phyloP scores from a whole-genome alignment of 1,140 invertebrate genomes.

The Aphelenchoides fujianensis region DNA sequence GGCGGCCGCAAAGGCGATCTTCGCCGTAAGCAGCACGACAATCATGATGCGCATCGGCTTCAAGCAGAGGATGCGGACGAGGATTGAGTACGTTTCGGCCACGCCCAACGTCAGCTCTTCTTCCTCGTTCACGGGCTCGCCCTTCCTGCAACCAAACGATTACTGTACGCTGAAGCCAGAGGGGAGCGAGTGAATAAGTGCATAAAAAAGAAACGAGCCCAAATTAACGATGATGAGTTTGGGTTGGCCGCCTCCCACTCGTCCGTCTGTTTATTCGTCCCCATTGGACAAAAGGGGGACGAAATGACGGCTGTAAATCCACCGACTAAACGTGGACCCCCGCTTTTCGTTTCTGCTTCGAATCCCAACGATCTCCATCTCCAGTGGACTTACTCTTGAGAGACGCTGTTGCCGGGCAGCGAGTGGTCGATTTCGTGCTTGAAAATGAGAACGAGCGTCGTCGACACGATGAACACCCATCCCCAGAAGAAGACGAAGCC shows the following conservation, averaged over 20 bases:
- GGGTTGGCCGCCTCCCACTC: no score
- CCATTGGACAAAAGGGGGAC: no score
- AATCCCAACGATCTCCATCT: no score
- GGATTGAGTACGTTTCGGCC: constrained; percentile 76
- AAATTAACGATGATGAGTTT: no score
- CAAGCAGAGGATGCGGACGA: constrained; percentile 80
- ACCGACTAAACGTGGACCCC: background rate
- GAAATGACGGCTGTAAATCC: no score
- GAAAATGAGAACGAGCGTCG: constrained; percentile 81
- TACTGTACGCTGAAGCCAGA: no score
- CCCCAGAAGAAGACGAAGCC: constrained; percentile 94
- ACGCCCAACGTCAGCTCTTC: constrained; percentile 68
- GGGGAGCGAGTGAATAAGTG: no score
- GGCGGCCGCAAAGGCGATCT: constrained; percentile 89
- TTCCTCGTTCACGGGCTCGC: constrained; percentile 62
- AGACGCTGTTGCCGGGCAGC: constrained; percentile 6
- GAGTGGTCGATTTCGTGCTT: constrained; percentile 75
- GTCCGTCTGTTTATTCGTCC: no score
- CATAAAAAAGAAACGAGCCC: no score
- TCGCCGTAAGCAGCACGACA: constrained; percentile 80
- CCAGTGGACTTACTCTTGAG: constrained; percentile 13
- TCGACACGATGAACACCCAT: constrained; percentile 81
- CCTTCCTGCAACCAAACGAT: background rate
- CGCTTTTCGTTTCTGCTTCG: background rate
- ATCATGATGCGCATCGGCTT: constrained; percentile 74